phyloP scores from a whole-genome alignment of 2,113 vertebrate genomes.

The Fulmarus glacialis region DNA sequence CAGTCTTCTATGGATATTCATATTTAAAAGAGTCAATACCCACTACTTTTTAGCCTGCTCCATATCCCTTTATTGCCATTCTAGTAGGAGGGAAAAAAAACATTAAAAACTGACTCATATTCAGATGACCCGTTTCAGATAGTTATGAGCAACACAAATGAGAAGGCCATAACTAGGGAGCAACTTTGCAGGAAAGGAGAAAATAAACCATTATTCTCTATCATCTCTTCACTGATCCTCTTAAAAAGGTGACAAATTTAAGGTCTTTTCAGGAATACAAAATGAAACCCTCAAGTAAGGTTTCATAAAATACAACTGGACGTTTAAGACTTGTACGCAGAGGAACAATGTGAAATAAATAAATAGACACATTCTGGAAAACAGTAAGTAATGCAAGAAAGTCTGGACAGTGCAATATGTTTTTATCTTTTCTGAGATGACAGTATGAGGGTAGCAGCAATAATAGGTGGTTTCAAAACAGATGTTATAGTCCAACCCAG shows the following conservation, averaged over 20 bases:
- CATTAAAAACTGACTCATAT: not conserved
- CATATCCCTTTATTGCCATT: slow-evolving; percentile 30
- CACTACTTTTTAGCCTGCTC: not conserved
- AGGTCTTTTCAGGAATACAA: not conserved
- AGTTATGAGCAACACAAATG: slow-evolving; percentile 2
- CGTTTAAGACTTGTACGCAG: not conserved
- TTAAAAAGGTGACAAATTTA: not conserved
- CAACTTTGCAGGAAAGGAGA: not conserved
- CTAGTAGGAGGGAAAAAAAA: not conserved
- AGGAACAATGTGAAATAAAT: not conserved
- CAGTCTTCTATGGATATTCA: not conserved
- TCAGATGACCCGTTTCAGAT: not conserved
- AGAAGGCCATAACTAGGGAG: not conserved
- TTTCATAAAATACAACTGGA: not conserved
- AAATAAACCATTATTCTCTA: not conserved
- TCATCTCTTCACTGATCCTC: not conserved
- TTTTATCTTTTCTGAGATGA: not conserved
- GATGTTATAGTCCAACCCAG: not conserved
- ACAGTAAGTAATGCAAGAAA: not conserved
- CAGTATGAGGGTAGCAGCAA: not conserved
- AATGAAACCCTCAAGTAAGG: not conserved
- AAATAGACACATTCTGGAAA: not conserved
- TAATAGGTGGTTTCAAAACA: not conserved
- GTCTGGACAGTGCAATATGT: not conserved
- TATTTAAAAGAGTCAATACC: not conserved